Conservation (phyloP, 1,140 invertebrate genomes). For the Lysiphlebus fabarum region DNA sequence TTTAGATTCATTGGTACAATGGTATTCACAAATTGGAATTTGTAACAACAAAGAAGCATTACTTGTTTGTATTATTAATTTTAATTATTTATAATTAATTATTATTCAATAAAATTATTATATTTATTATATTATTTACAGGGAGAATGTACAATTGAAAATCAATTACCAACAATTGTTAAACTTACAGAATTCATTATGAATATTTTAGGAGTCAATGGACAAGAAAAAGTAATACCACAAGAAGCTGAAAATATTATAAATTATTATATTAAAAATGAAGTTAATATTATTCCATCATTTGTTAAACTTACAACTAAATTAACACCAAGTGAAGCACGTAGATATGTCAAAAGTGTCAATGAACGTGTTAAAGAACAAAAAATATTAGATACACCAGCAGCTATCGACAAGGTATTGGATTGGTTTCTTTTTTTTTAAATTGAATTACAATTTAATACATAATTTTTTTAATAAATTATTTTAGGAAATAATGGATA, state of each 20-base stretch:
- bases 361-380: slow-evolving; percentile 7
- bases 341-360: not conserved
- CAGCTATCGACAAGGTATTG: too few species aligned
- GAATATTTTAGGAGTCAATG: slow-evolving; percentile 10
- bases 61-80: slow-evolving; percentile 22
- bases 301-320: slow-evolving; percentile 5
- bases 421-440: too few species aligned
- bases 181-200: slow-evolving; percentile 25
- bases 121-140: slow-evolving; percentile 20
- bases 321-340: not conserved
- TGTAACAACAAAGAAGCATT: slow-evolving; percentile 27
- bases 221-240: not conserved
- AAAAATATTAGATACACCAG: too few species aligned
- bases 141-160: slow-evolving; percentile 27
- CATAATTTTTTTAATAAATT: too few species aligned
- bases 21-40: slow-evolving; percentile 29
- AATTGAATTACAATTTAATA: too few species aligned
- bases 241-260: slow-evolving; percentile 4
- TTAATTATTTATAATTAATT: not conserved
- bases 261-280: slow-evolving; percentile 6
- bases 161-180: slow-evolving; percentile 25
- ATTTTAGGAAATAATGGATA: not conserved
- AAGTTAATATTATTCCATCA: slow-evolving; percentile 13
- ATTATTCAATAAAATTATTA: slow-evolving; percentile 17
- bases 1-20: slow-evolving; percentile 28